Evolutionary conservation across 2,888 invertebrate genomes (phyloP).

Genomic region (Aethes cnicana): DNA sequence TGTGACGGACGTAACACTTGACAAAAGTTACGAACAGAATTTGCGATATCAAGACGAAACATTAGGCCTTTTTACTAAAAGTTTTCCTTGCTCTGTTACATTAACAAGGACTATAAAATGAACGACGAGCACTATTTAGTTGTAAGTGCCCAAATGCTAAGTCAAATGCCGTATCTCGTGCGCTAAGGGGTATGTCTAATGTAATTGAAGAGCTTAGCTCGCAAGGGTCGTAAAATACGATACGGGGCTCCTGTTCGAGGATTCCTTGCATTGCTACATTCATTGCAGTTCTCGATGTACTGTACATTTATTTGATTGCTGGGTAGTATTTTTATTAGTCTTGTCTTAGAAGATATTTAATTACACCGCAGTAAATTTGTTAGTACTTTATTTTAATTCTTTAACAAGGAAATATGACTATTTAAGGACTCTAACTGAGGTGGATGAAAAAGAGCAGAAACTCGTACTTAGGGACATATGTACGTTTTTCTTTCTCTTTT

Average conservation of each 20-base stretch:
- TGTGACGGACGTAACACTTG: too few species aligned
- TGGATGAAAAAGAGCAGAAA: too few species aligned
- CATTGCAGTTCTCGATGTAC: constrained; percentile 5
- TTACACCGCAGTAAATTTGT: neutral
- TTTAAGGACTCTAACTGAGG: too few species aligned
- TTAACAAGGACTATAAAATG: neutral
- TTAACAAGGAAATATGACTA: constrained; percentile 37
- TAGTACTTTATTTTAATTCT: neutral
- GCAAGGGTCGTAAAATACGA: constrained; percentile 13
- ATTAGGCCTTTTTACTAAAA: too few species aligned
- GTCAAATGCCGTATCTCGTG: neutral
- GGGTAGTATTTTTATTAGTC: too few species aligned
- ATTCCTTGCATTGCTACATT: constrained; percentile 11
- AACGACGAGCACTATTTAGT: neutral
- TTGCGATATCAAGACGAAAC: too few species aligned
- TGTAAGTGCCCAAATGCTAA: neutral
- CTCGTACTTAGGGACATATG: too few species aligned
- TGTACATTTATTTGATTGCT: constrained; percentile 9
- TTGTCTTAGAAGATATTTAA: constrained; percentile 18
- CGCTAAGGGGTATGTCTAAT: constrained; percentile 9
- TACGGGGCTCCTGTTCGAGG: constrained; percentile 1
- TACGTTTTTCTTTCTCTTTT: too few species aligned
- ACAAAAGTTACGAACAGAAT: too few species aligned
- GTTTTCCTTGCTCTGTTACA: neutral
- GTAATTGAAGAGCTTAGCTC: constrained; percentile 15